phyloP scores from a whole-genome alignment of 2,888 invertebrate species.

The Pterobdella sp. region DNA sequence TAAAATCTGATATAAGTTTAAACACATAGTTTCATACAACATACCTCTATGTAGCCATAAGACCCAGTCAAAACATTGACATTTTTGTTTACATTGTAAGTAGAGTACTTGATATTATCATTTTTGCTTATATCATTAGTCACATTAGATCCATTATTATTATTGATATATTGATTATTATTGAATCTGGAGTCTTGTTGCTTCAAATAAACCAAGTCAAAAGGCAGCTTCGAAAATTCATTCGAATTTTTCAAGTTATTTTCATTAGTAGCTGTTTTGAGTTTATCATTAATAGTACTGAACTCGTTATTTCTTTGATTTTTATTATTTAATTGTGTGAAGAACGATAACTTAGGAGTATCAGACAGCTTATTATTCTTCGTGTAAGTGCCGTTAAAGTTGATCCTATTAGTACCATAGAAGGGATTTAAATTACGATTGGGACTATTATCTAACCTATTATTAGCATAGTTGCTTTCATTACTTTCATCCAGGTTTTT shows the following conservation, averaged over 20 bases:
- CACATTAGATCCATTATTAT: neutral
- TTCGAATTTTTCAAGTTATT: neutral
- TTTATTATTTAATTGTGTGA: neutral
- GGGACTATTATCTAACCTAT: no score
- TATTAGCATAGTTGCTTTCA: no score
- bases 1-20: no score
- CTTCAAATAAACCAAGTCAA: conserved; percentile 1
- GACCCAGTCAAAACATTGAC: neutral
- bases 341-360: neutral
- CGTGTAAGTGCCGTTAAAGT: no score
- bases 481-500: no score
- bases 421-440: no score
- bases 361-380: no score
- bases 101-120: neutral
- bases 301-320: neutral
- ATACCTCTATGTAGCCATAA: neutral
- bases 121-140: neutral
- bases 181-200: neutral
- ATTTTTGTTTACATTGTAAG: neutral
- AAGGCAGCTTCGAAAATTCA: neutral
- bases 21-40: no score
- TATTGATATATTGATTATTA: neutral
- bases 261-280: neutral
- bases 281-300: neutral
- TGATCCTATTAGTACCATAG: no score